phyloP scores from a whole-genome alignment of 2,113 vertebrate species.

The Fulica atra region DNA sequence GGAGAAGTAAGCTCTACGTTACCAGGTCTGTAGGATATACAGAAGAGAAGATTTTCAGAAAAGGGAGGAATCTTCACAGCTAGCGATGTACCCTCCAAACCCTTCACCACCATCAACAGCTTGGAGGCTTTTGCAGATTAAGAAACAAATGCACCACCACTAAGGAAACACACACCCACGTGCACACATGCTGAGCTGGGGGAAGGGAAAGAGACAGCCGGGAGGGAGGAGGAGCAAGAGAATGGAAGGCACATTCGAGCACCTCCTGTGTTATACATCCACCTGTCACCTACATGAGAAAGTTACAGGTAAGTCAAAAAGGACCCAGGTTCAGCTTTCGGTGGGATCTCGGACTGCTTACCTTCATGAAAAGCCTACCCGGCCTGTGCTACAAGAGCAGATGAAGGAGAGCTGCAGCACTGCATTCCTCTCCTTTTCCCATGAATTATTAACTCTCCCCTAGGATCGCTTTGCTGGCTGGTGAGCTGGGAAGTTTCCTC shows the following conservation, averaged over 20 bases:
- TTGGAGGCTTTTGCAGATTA: constrained; percentile 38
- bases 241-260: neutral
- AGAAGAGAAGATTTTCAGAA: neutral
- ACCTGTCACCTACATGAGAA: neutral
- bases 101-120: neutral
- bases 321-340: neutral
- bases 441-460: constrained; percentile 55
- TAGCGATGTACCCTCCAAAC: neutral
- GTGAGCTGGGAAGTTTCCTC: neutral
- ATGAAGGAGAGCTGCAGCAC: neutral
- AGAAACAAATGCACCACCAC: constrained; percentile 11
- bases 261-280: neutral
- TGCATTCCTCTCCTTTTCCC: neutral
- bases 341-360: constrained; percentile 7
- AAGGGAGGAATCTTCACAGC: neutral
- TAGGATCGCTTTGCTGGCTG: neutral
- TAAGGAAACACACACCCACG: constrained; percentile 18
- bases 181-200: constrained; percentile 22
- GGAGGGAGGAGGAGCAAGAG: neutral
- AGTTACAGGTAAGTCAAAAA: neutral
- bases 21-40: neutral
- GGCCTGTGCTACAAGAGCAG: neutral
- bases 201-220: neutral
- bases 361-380: neutral
- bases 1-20: neutral